Evolutionary conservation across 2,113 vertebrate genomes (phyloP).

Genomic region (Vidua chalybeata): DNA sequence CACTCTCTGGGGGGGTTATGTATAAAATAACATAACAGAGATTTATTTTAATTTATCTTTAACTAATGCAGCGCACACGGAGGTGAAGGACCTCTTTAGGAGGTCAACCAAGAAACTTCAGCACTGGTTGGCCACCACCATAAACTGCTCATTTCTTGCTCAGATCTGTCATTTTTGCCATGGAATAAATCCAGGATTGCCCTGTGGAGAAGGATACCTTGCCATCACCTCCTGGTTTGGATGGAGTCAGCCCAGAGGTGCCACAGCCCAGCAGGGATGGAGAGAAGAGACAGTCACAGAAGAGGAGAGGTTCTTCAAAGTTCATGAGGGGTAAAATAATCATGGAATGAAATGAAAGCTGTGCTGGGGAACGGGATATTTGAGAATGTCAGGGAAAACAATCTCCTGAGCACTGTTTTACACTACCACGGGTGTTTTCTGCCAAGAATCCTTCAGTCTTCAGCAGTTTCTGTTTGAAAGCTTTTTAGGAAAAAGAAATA

Average conservation of each 20-base stretch:
- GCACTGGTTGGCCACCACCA: not conserved
- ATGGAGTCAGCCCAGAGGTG: not conserved
- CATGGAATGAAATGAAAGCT: conserved; percentile 53
- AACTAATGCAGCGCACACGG: not conserved
- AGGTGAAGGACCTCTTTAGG: not conserved
- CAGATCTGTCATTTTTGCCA: not conserved
- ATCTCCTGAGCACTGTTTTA: not conserved
- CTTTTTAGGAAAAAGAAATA: not conserved
- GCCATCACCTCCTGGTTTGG: not conserved
- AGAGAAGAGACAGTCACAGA: not conserved
- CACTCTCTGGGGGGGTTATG: not conserved
- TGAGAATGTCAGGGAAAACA: conserved; percentile 20
- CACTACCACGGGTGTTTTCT: not conserved
- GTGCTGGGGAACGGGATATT: conserved; percentile 9
- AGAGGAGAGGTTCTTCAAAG: not conserved
- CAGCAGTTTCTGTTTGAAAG: not conserved
- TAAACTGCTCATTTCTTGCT: not conserved
- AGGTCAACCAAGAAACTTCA: not conserved
- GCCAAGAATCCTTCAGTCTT: conserved; percentile 10
- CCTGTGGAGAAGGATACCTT: not conserved
- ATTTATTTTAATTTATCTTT: not conserved
- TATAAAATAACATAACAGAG: conserved; percentile 7
- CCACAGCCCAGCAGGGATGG: not conserved
- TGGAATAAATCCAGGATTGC: not conserved
- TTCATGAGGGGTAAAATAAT: conserved; percentile 2